Percentiles rank a stretch among this genome's conserved stretches.
phyloP scores from a whole-genome alignment of 2,888 invertebrate species.

The Pseudolycoriella hygida region DNA sequence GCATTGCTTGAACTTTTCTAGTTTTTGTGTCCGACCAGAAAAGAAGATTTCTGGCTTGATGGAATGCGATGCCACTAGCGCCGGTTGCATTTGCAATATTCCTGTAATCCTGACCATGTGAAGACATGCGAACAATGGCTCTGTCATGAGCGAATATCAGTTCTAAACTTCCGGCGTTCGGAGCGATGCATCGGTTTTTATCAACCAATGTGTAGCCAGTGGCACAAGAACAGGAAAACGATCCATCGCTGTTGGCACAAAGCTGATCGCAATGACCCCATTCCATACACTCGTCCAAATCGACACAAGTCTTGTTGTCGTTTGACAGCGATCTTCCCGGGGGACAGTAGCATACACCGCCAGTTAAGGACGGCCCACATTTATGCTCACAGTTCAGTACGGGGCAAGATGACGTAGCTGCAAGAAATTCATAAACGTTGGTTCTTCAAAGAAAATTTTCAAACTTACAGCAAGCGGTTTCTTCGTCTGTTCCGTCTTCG shows the following conservation, averaged over 20 bases:
- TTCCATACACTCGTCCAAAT: conserved; percentile 80
- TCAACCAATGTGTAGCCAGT: conserved; percentile 51
- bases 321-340: conserved; percentile 66
- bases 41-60: conserved; percentile 54
- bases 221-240: conserved; percentile 70
- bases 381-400: conserved; percentile 76
- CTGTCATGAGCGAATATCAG: conserved; percentile 54
- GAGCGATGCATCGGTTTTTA: conserved; percentile 43
- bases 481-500: conserved; percentile 80
- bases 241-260: conserved; percentile 74
- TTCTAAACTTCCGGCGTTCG: conserved; percentile 37
- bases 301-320: conserved; percentile 73
- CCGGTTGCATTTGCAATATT: conserved; percentile 64
- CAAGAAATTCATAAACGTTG: too few relatives aligned
- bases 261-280: conserved; percentile 93
- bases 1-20: conserved; percentile 46
- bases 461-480: conserved; percentile 70
- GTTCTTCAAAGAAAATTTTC: not conserved
- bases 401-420: conserved; percentile 67
- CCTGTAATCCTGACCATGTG: conserved; percentile 42
- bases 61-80: conserved; percentile 74
- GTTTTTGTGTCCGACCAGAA: conserved; percentile 87
- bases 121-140: conserved; percentile 50
- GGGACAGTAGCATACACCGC: conserved; percentile 81
- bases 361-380: conserved; percentile 77